A percentile compares a stretch with the other conserved stretches of the same genome.
These are phyloP conservation scores for Dipodomys stephensi DNA, from an alignment of 2,113 vertebrate species.

Conservation along the genomic window DNA sequence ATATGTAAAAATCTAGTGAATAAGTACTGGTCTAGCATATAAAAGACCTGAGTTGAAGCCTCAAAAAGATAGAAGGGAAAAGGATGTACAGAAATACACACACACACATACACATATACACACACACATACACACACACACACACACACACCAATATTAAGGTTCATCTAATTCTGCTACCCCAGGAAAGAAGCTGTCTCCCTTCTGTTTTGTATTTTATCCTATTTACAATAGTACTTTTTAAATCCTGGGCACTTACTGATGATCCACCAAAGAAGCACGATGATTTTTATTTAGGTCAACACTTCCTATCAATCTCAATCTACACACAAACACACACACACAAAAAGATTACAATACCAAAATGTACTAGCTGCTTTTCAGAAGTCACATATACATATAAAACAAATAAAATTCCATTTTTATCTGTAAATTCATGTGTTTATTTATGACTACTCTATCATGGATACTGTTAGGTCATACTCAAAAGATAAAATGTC, in stretches of 20 bases:
- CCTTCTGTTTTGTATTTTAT: constrained; percentile 2
- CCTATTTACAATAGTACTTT: neutral
- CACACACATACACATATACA: no score
- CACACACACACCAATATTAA: neutral
- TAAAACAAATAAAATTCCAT: neutral
- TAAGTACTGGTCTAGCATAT: neutral
- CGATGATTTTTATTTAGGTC: neutral
- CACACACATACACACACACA: no score
- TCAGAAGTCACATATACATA: neutral
- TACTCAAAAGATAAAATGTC: neutral
- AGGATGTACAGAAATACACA: no score
- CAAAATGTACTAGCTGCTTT: neutral
- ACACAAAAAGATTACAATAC: neutral
- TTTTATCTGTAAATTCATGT: constrained; percentile 40
- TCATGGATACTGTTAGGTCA: constrained; percentile 23
- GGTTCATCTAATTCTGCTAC: neutral
- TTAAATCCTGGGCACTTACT: neutral
- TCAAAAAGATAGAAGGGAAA: no score
- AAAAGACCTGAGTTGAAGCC: neutral
- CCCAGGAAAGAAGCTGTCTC: neutral
- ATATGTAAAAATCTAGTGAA: neutral
- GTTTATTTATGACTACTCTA: neutral
- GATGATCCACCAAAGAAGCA: constrained; percentile 6
- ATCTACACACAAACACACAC: neutral
- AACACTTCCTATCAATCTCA: constrained; percentile 1